Conservation (phyloP, 2,888 invertebrate species). For the Drosophila demipolita region DNA sequence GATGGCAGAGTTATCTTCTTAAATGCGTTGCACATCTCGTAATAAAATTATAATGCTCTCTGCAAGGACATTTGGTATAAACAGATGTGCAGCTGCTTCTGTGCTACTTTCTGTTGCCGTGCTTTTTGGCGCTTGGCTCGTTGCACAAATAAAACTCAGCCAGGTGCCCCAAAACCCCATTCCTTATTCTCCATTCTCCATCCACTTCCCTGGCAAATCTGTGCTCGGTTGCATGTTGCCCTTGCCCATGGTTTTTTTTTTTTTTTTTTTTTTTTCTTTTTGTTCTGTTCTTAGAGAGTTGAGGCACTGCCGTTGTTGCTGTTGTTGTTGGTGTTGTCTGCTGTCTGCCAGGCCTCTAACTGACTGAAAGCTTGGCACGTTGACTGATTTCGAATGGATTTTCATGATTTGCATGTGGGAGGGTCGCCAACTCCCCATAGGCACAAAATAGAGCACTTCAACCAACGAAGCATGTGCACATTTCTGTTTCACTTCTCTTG, state of each 20-base stretch:
- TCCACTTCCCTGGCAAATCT: not conserved
- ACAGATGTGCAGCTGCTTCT: constrained; percentile 27
- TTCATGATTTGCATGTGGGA: constrained; percentile 65
- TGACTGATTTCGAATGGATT: constrained; percentile 80
- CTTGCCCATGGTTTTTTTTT: constrained; percentile 1
- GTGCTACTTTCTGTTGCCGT: constrained; percentile 56
- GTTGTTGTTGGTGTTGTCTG: constrained; percentile 28
- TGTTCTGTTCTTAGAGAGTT: constrained; percentile 18
- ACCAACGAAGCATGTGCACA: constrained; percentile 76
- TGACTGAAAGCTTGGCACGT: constrained; percentile 77
- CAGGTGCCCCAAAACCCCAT: constrained; percentile 20
- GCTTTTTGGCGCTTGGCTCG: constrained; percentile 51
- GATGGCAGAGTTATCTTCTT: not conserved
- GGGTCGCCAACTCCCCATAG: constrained; percentile 69
- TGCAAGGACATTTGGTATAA: constrained; percentile 3
- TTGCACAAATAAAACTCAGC: constrained; percentile 50
- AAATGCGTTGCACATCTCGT: constrained; percentile 4
- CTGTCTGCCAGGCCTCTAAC: constrained; percentile 63
- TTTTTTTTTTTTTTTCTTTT: constrained; percentile 1
- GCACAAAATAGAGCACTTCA: constrained; percentile 78
- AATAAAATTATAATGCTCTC: not conserved
- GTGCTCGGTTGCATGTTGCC: constrained; percentile 4
- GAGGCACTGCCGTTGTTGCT: constrained; percentile 6
- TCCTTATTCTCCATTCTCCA: not conserved
- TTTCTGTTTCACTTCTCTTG: constrained; percentile 43